Evolutionary conservation across 2,797 vertebrate genomes (phyloP), one percentile per base, ranked within the genome.

Genomic region (Malacoctenus gilli): DNA sequence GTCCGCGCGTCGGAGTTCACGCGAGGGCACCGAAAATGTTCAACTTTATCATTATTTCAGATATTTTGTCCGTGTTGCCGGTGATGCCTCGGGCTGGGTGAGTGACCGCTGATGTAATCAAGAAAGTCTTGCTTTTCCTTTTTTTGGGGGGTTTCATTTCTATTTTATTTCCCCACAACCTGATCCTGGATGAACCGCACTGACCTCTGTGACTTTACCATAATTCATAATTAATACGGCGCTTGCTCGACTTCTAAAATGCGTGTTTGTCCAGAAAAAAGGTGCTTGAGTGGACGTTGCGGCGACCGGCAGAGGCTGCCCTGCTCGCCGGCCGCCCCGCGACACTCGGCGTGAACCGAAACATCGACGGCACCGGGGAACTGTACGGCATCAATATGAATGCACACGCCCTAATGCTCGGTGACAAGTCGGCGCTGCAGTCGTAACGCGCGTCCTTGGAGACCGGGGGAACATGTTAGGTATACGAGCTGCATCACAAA

Each of bases 361-460:
- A 21, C 36, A 65, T 21, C 50, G 30, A 37, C 25, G 22, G 34
- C 42, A 55, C 11, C 23, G 48, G 54, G 55, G 48, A 60, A 44
- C 21, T 36, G 51, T 47, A 7, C 1, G 35, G 35, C 41, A 19
- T 16, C 16, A 28, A 56, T 37, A 63, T 72, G 57, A 75, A 55
- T 72, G 53, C 46, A 35, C 0, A 2, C 18, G 16, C 52, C 25
- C 38, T 69, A 59, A 72, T 32, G 21, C 8, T 18, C 8, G 47
- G 18, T 42, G 51, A 59, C 49, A 20, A 55, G 49, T 19, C 15
- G 4, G 22, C 43, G 52, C 63, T 48, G 75, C 46, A 21, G 34
- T 36, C 66, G 68, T 58, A 55, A 44, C 16, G 41, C 5, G 43
- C 13, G 61, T 76, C 85, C 81, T 87, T 72, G 71, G 68, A 66